A percentile compares a stretch with the other conserved stretches of the same genome.
These are phyloP conservation scores for Acronicta leporina DNA, from an alignment of 2,888 invertebrate genomes.

Conservation along the genomic window DNA sequence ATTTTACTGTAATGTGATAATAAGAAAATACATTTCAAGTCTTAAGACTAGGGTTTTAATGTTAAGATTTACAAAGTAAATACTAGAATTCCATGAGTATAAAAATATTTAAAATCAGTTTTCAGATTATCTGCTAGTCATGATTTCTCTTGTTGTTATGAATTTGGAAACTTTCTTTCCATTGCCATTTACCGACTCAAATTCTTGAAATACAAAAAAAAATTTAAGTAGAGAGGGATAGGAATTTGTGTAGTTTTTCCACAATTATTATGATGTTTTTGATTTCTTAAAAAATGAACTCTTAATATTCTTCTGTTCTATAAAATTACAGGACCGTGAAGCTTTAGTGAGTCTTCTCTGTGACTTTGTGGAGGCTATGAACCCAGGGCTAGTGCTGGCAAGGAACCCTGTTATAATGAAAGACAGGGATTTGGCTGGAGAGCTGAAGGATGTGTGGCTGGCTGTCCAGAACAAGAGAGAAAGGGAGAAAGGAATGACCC, in stretches of 20 bases:
- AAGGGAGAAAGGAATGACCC: constrained; percentile 83
- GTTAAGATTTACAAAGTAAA: too few relatives aligned
- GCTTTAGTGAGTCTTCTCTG: constrained; percentile 91
- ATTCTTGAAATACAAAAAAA: background rate
- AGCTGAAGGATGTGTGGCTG: constrained; percentile 93
- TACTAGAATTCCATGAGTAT: too few relatives aligned
- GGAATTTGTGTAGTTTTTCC: background rate
- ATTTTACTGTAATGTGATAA: too few relatives aligned
- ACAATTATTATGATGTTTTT: background rate
- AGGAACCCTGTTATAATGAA: constrained; percentile 90
- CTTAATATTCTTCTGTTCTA: background rate
- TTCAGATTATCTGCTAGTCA: background rate
- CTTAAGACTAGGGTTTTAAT: too few relatives aligned
- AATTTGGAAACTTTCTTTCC: background rate
- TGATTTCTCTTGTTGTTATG: background rate
- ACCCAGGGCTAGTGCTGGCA: constrained; percentile 90
- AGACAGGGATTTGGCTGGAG: constrained; percentile 92
- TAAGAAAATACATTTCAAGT: too few relatives aligned
- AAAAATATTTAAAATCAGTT: background rate
- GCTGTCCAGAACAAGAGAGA: constrained; percentile 91
- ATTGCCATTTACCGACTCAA: background rate
- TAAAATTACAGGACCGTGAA: constrained; percentile 87
- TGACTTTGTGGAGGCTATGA: constrained; percentile 93
- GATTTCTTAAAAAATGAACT: too few relatives aligned
- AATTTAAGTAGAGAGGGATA: background rate